Conservation (phyloP, 2,113 vertebrate genomes). For the Salvelinus fontinalis region DNA sequence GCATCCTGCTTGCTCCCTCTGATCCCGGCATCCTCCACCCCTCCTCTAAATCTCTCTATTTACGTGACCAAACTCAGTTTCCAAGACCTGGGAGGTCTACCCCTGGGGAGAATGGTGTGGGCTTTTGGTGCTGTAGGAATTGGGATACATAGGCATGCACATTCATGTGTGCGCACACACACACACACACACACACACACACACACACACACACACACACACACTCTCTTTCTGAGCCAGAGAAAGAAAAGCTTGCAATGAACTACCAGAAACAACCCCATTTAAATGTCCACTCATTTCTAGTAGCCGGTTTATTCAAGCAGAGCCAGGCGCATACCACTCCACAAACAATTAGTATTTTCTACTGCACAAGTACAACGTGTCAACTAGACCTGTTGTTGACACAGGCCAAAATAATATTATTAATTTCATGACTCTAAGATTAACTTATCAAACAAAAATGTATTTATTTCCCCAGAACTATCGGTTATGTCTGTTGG, state of each 20-base stretch:
- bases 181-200: background rate
- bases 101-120: slow-evolving; percentile 17
- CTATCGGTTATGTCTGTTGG: background rate
- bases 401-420: background rate
- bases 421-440: slow-evolving; percentile 24
- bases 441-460: slow-evolving; percentile 27
- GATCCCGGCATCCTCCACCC: background rate
- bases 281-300: background rate
- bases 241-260: background rate
- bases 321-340: background rate
- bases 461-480: slow-evolving; percentile 11
- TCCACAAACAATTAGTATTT: slow-evolving; percentile 7
- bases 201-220: background rate
- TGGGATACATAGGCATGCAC: background rate
- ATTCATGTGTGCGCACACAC: background rate
- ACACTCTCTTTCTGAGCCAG: background rate
- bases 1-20: slow-evolving; percentile 7
- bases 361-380: background rate
- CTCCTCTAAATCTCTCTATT: slow-evolving; percentile 17
- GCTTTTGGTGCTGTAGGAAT: slow-evolving; percentile 15
- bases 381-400: background rate
- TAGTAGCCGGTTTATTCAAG: background rate
- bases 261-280: slow-evolving; percentile 2
- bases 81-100: background rate
- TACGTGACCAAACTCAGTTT: slow-evolving; percentile 34